phyloP scores from a whole-genome alignment of 2,888 invertebrate genomes.

The Leucophenga montana region DNA sequence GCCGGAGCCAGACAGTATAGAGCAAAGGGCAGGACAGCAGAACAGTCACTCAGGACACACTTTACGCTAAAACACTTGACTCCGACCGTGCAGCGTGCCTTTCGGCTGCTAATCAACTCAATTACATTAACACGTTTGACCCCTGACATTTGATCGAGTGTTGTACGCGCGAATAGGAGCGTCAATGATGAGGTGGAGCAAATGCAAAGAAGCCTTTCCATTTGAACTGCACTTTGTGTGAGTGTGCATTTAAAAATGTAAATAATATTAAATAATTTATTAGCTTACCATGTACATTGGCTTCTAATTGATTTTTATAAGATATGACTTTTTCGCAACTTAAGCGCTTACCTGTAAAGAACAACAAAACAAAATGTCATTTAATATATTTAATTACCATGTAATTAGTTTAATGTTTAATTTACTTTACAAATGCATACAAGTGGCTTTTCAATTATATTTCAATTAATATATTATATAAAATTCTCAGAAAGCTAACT shows the following conservation, averaged over 20 bases:
- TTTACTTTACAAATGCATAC: too few relatives aligned
- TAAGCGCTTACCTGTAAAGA: slow-evolving; percentile 28
- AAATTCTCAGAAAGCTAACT: too few relatives aligned
- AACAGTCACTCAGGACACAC: too few relatives aligned
- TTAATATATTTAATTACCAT: background rate
- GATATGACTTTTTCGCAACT: background rate
- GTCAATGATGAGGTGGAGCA: background rate
- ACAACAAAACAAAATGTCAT: background rate
- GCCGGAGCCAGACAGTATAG: background rate
- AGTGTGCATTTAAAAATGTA: slow-evolving; percentile 2
- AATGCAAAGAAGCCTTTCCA: background rate
- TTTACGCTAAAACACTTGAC: too few relatives aligned
- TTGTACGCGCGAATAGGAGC: background rate
- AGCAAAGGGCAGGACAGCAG: too few relatives aligned
- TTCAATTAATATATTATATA: too few relatives aligned
- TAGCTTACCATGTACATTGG: slow-evolving; percentile 19
- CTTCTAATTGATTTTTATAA: slow-evolving; percentile 20
- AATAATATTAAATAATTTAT: slow-evolving; percentile 27
- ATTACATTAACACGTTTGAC: slow-evolving; percentile 30
- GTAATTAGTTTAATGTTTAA: too few relatives aligned
- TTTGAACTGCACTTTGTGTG: background rate
- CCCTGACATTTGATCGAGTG: slow-evolving; percentile 29
- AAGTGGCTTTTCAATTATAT: too few relatives aligned
- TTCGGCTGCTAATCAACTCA: slow-evolving; percentile 10
- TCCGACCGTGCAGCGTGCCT: background rate